Conservation (phyloP, 2,888 invertebrate genomes). For the Chloroclysta siterata region DNA sequence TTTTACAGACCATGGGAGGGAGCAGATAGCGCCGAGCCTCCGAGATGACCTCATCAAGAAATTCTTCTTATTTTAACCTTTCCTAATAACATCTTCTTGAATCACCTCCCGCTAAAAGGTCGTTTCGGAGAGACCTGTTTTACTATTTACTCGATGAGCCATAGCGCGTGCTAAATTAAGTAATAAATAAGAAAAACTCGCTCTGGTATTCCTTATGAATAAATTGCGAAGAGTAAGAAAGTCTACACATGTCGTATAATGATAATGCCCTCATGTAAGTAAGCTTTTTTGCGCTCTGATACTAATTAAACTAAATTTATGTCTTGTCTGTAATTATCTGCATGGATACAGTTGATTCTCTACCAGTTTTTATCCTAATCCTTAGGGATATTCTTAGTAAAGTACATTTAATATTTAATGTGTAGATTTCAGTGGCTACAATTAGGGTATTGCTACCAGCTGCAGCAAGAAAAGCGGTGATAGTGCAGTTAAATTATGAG, state of each 20-base stretch:
- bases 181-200: slow-evolving; percentile 14
- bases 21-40: slow-evolving; percentile 47
- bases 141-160: slow-evolving; percentile 4
- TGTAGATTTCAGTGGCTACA: not conserved
- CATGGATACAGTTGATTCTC: slow-evolving; percentile 29
- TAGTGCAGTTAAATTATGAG: slow-evolving; percentile 10
- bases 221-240: slow-evolving; percentile 8
- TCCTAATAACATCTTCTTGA: slow-evolving; percentile 46
- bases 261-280: slow-evolving; percentile 1
- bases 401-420: not conserved
- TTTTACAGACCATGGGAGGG: slow-evolving; percentile 53
- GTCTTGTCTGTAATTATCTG: slow-evolving; percentile 34
- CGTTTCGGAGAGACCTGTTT: slow-evolving; percentile 13
- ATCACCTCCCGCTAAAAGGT: slow-evolving; percentile 21
- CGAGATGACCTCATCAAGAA: slow-evolving; percentile 73
- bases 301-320: slow-evolving; percentile 53
- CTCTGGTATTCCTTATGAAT: not conserved
- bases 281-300: slow-evolving; percentile 42
- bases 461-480: slow-evolving; percentile 18
- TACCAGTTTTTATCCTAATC: slow-evolving; percentile 26
- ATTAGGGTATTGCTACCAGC: not conserved
- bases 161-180: slow-evolving; percentile 7
- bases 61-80: slow-evolving; percentile 54
- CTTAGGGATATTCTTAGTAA: slow-evolving; percentile 15
- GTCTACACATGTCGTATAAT: slow-evolving; percentile 8